phyloP scores from a whole-genome alignment of 2,797 vertebrate genomes.

The Cryptoprocta ferox region DNA sequence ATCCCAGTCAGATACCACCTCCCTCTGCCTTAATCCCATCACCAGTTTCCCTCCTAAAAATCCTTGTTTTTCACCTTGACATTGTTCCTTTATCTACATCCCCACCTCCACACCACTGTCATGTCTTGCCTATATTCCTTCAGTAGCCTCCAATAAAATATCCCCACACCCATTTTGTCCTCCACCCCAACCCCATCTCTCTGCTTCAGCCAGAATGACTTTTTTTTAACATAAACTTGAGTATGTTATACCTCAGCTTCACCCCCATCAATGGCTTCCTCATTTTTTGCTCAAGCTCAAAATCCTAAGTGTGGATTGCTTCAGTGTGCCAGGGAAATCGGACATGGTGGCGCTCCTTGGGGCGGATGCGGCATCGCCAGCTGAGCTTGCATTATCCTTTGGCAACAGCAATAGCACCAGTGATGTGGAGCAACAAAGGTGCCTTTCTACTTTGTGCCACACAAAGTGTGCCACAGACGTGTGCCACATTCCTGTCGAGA shows the following conservation, averaged over 20 bases:
- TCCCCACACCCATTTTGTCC: no score
- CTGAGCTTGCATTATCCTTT: fast-evolving
- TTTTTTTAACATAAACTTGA: background rate
- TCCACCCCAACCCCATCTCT: background rate
- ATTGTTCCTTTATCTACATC: fast-evolving
- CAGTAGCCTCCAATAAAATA: background rate
- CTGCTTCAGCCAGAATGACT: no score
- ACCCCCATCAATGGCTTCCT: background rate
- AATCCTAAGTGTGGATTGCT: fast-evolving
- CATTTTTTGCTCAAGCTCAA: background rate
- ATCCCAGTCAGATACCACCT: fast-evolving
- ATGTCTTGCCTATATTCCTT: background rate
- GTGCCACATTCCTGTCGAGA: background rate
- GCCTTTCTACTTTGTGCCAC: fast-evolving
- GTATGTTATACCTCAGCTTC: background rate
- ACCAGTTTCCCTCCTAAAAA: background rate
- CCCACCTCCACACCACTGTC: background rate
- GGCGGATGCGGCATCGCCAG: fast-evolving
- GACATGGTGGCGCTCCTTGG: fast-evolving
- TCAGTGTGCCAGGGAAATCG: fast-evolving
- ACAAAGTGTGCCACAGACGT: no score
- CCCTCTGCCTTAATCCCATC: background rate
- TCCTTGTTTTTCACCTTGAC: no score
- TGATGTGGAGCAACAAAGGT: no score
- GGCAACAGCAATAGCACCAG: no score